Evolutionary conservation across 2,797 vertebrate species (phyloP), one percentile per base, ranked within the genome.

Genomic region (Sebastes dallii): DNA sequence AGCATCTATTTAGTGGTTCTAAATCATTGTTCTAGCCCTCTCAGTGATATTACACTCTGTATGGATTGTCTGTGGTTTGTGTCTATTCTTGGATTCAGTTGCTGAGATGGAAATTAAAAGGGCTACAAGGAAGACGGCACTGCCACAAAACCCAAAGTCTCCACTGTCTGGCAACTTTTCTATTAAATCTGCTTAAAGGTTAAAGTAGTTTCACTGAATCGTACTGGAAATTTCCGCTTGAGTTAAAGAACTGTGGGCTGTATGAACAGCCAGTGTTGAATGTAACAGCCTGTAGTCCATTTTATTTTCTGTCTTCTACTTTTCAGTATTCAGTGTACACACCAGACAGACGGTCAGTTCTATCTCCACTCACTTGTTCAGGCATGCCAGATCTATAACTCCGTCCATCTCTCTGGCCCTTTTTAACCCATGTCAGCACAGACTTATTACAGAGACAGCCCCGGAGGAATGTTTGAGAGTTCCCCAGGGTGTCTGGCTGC

Each of bases 1-100:
- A 86, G 91, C 86, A 90, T 92, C 91, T 92, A 93, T 92, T 93
- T 93, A 89, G 90, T 91, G 89, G 80, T 83, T 92, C 88, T 93
- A 92, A 94, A 94, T 94, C 90, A 94, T 89, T 90, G 88, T 91
- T 89, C 86, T 75, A 86, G 84, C 54, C 91, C 91, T 94, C 85
- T 91, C 86, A 91, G 85, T 82, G 87, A 91, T 93, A 94, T 94
- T 94, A 91, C 90, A 91, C 77, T 86, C 70, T 75, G 79, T 80
- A 86, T 82, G 81, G 87, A 81, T 90, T 59, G 78, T 90, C 88
- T 91, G 88, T 72, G 79, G 83, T 83, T 72, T 81, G 73, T 59
- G 66, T 85, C 89, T 91, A 78, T 88, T 86, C 85, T 87, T 62
- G 68, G 81, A 90, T 84, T 87, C 74, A 46, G 80, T 79, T 83